Base-by-base conservation (phyloP, 2,113 vertebrate species). In the Neogale vison region DNA sequence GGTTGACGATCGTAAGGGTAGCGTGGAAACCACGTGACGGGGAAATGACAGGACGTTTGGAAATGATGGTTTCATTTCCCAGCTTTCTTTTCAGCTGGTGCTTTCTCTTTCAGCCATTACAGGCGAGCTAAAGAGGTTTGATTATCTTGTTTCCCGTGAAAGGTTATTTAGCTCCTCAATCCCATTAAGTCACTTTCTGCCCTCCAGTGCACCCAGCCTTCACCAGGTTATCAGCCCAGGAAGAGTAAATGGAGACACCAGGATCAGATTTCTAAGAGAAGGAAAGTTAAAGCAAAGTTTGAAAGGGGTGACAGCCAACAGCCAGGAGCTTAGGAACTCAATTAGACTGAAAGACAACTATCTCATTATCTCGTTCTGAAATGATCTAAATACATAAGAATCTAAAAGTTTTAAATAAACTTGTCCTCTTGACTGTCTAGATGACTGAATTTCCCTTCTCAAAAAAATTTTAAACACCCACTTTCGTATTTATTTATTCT, bases 401-500 rank as follows among this genome's bases (percentile, higher is more conserved):
- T 98, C 98, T 98, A 98, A 98, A 99, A 98, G 98, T 98, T 99
- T 98, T 98, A 99, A 99, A 99, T 99, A 99, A 99, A 98, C 98
- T 98, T 98, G 98, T 97, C 98, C 98, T 98, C 93, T 98, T 97
- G 98, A 98, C 99, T 98, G 98, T 98, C 98, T 98, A 98, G 98
- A 98, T 98, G 98, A 98, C 97, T 98, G 98, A 98, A 98, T 98
- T 98, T 98, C 96, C 97, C 98, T 94, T 98, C 98, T 98, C 98
- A 95, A 98, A 98, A 61, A 96, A 92, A 95, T 96, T 97, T 99
- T 99, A 98, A 99, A 98, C 98, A 98, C 94, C 97, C 98, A 98
- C 98, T 99, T 99, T 98, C 98, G 79, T 99, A 99, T 99, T 99
- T 99, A 99, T 99, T 99, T 99, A 99, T 99, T 99, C 99, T 98